A percentile compares a stretch with the other conserved stretches of the same genome.
Conservation (phyloP, 2,797 vertebrate species). For the Tolypeutes matacus region DNA sequence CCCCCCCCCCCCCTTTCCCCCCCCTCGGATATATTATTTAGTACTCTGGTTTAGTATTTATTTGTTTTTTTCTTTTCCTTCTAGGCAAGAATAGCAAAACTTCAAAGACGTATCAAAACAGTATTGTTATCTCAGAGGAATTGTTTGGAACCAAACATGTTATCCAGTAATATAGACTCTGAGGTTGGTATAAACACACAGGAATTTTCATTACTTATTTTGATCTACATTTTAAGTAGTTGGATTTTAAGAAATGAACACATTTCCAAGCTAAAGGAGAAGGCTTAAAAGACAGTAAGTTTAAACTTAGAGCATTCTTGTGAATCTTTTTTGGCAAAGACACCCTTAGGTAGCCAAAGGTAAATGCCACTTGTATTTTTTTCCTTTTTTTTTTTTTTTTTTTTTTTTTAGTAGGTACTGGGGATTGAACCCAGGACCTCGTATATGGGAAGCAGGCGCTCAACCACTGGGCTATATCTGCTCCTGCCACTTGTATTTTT, state of each 20-base stretch:
- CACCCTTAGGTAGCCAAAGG: not conserved
- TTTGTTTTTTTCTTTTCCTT: conserved; percentile 65
- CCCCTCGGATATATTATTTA: not conserved
- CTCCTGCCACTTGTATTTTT: not conserved
- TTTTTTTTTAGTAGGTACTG: not conserved
- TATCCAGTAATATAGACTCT: not conserved
- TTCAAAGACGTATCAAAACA: not conserved
- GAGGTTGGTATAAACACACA: conserved; percentile 70
- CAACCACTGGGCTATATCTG: too few species aligned
- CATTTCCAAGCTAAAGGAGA: conserved; percentile 4
- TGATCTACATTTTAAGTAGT: not conserved
- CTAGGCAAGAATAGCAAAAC: conserved; percentile 79
- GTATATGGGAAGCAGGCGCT: too few species aligned
- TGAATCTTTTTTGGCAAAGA: conserved; percentile 6
- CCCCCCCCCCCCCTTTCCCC: not conserved
- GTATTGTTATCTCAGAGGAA: not conserved
- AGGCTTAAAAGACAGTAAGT: conserved; percentile 37
- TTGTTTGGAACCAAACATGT: not conserved
- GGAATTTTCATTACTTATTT: not conserved
- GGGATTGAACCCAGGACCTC: too few species aligned
- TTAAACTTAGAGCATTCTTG: not conserved
- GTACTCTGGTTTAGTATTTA: conserved; percentile 20
- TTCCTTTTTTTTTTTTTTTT: too few species aligned
- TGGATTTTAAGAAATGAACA: conserved; percentile 41
- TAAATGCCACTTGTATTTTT: not conserved